A percentile compares a stretch with the other conserved stretches of the same genome.
These are phyloP conservation scores for Mormyrus hasselquistii DNA, from an alignment of 2,797 vertebrate species.

Conservation along the genomic window DNA sequence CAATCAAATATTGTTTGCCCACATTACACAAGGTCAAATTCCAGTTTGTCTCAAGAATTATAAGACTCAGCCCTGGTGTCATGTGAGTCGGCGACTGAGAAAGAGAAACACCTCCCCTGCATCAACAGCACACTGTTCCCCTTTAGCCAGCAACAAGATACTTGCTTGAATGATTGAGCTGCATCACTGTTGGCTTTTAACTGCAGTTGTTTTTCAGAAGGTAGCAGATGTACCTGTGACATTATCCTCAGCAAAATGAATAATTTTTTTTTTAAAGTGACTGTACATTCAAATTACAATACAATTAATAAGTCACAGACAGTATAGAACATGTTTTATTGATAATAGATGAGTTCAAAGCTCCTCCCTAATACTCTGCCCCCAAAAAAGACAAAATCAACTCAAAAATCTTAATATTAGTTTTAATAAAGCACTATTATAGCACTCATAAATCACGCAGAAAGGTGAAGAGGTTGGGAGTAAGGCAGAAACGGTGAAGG, in stretches of 20 bases:
- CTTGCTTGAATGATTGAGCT: not conserved
- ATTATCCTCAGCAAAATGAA: not conserved
- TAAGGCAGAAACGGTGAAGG: not conserved
- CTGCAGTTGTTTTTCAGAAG: not conserved
- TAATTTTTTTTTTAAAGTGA: too few species aligned
- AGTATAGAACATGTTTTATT: not conserved
- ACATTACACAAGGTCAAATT: not conserved
- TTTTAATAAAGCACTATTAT: not conserved
- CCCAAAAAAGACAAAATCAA: not conserved
- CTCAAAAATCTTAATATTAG: not conserved
- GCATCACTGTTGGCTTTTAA: not conserved
- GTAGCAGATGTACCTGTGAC: not conserved
- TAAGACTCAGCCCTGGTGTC: not conserved
- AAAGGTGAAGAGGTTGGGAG: not conserved
- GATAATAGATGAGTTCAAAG: not conserved
- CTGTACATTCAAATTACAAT: not conserved
- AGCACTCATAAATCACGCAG: slow-evolving; percentile 3
- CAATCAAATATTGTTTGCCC: not conserved
- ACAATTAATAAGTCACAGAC: not conserved
- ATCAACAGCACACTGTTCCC: not conserved
- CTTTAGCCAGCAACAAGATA: not conserved
- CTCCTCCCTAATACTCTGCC: not conserved
- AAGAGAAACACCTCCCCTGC: not conserved
- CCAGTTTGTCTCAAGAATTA: not conserved
- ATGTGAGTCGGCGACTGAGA: not conserved